Evolutionary conservation across 2,113 vertebrate species (phyloP).

Genomic region (Megaceryle torquata): DNA sequence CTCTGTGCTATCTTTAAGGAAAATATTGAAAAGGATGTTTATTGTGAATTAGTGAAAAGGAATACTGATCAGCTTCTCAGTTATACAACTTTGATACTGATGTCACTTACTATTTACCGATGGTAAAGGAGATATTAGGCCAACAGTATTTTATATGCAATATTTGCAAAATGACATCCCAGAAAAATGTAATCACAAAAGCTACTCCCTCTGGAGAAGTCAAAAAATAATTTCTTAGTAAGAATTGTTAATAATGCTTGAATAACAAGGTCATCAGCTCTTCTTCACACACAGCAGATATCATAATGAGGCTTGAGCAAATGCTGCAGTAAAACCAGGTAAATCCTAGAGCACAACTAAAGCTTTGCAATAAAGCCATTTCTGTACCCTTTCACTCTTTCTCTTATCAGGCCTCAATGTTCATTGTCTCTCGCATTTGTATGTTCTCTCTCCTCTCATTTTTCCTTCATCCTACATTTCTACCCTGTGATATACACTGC

Average conservation of each 20-base stretch:
- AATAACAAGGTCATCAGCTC: background rate
- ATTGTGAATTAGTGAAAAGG: background rate
- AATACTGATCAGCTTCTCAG: background rate
- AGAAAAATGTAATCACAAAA: background rate
- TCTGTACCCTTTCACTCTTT: background rate
- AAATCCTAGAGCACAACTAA: background rate
- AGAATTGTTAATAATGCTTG: background rate
- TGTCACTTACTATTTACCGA: background rate
- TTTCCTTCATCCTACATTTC: background rate
- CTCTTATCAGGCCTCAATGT: background rate
- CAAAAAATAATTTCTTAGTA: background rate
- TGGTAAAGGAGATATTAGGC: background rate
- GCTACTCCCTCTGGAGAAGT: background rate
- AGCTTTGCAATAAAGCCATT: background rate
- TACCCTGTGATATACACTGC: background rate
- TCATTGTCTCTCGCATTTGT: background rate
- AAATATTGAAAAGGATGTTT: background rate
- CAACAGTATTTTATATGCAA: background rate
- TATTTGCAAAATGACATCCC: background rate
- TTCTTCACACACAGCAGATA: background rate
- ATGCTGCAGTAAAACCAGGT: background rate
- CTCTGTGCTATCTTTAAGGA: background rate
- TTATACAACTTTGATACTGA: background rate
- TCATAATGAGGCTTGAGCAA: background rate
- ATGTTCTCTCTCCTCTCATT: background rate